phyloP scores from a whole-genome alignment of 2,113 vertebrate species.

The Bufo bufo region DNA sequence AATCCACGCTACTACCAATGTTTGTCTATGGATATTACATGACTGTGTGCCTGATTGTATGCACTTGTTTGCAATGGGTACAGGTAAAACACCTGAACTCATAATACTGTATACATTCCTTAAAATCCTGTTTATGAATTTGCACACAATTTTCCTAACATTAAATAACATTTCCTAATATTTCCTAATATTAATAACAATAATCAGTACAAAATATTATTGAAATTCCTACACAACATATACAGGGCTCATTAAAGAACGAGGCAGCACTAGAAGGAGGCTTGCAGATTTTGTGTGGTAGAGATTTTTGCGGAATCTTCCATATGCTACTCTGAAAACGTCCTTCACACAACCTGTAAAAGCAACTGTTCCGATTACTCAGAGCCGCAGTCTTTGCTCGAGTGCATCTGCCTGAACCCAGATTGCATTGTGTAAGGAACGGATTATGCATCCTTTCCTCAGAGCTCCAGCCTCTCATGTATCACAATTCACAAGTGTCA shows the following conservation, averaged over 20 bases:
- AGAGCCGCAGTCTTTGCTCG: conserved; percentile 46
- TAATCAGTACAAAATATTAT: not conserved
- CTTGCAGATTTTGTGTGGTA: conserved; percentile 51
- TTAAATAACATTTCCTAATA: not conserved
- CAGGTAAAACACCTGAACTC: too few relatives aligned
- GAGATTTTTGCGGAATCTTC: conserved; percentile 33
- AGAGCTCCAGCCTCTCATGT: conserved; percentile 38
- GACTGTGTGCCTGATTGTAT: too few relatives aligned
- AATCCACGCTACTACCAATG: too few relatives aligned
- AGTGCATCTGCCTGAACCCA: conserved; percentile 52
- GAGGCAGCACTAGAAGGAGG: not conserved
- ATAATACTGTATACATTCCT: too few relatives aligned
- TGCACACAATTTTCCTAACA: not conserved
- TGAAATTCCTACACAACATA: not conserved
- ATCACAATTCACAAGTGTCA: conserved; percentile 50
- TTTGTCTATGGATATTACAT: too few relatives aligned
- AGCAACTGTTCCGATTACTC: conserved; percentile 54
- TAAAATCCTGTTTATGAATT: too few relatives aligned
- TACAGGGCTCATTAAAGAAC: not conserved
- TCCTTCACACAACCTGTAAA: conserved; percentile 56
- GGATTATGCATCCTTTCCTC: conserved; percentile 42
- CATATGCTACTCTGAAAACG: conserved; percentile 46
- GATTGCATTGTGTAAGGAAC: conserved; percentile 44
- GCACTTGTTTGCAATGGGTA: too few relatives aligned
- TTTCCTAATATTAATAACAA: not conserved